Conservation (phyloP, 2,113 vertebrate genomes). For the Dunckerocampus dactyliophorus region DNA sequence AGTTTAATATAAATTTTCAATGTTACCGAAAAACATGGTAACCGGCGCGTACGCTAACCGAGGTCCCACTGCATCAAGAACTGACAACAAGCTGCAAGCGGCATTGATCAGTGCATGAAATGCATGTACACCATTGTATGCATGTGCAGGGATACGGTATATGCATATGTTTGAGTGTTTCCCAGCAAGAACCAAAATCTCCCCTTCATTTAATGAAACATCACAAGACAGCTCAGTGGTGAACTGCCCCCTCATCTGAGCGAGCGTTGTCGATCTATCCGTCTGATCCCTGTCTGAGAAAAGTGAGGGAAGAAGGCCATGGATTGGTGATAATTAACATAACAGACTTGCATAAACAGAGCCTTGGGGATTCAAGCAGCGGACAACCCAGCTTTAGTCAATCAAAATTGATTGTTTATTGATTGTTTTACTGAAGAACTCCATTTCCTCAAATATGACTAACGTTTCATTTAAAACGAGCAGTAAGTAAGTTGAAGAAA, state of each 20-base stretch:
- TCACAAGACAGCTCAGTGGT: background rate
- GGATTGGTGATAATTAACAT: background rate
- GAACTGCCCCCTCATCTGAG: background rate
- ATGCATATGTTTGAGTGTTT: background rate
- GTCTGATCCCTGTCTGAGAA: background rate
- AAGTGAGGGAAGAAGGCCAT: background rate
- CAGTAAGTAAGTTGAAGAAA: too few relatives aligned
- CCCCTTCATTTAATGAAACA: background rate
- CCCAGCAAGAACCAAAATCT: background rate
- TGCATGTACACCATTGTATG: background rate
- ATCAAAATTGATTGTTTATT: background rate
- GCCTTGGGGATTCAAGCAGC: background rate
- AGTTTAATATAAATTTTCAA: too few relatives aligned
- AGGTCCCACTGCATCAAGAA: background rate
- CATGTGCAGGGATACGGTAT: background rate
- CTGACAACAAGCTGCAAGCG: background rate
- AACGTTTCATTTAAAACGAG: too few relatives aligned
- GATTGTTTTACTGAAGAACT: too few relatives aligned
- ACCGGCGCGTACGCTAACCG: too few relatives aligned
- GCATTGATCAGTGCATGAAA: background rate
- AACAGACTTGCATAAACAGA: too few relatives aligned
- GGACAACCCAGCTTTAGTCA: background rate
- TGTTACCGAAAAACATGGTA: too few relatives aligned
- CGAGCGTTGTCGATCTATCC: background rate
- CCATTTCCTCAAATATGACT: too few relatives aligned